These are phyloP conservation scores for Apus apus DNA, from an alignment of 2,113 vertebrate species.

Conservation along the genomic window DNA sequence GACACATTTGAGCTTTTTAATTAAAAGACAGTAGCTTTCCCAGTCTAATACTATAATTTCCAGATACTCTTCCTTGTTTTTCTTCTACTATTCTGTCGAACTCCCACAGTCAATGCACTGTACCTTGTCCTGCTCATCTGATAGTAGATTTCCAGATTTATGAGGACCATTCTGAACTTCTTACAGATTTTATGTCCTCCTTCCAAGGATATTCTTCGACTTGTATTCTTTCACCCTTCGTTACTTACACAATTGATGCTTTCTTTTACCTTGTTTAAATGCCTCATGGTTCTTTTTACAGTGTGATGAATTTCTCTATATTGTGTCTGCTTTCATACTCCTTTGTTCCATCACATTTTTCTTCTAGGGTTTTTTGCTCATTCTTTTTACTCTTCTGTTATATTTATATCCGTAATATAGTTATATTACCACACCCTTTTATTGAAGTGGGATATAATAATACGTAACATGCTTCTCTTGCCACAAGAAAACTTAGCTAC, in stretches of 20 bases:
- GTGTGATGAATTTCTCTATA: slow-evolving; percentile 41
- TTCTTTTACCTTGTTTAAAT: slow-evolving; percentile 41
- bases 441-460: slow-evolving; percentile 24
- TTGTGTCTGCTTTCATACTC: slow-evolving; percentile 35
- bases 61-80: neutral
- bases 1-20: neutral
- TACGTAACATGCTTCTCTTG: neutral
- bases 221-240: slow-evolving; percentile 2
- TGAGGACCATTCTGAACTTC: neutral
- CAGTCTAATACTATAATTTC: neutral
- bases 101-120: neutral
- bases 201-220: neutral
- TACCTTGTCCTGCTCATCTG: neutral
- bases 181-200: slow-evolving; percentile 10
- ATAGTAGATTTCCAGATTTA: slow-evolving; percentile 33
- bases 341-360: slow-evolving; percentile 34
- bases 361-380: slow-evolving; percentile 28
- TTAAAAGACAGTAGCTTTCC: neutral
- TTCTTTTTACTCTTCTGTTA: slow-evolving; percentile 1
- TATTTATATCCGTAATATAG: slow-evolving; percentile 47
- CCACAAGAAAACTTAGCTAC: neutral
- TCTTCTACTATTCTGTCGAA: neutral
- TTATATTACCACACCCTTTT: slow-evolving; percentile 44
- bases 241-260: slow-evolving; percentile 34
- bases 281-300: slow-evolving; percentile 37